A percentile compares a stretch with the other conserved stretches of the same genome.
Conservation (phyloP, 2,888 invertebrate species). For the Lepidocyrtinus sp. region DNA sequence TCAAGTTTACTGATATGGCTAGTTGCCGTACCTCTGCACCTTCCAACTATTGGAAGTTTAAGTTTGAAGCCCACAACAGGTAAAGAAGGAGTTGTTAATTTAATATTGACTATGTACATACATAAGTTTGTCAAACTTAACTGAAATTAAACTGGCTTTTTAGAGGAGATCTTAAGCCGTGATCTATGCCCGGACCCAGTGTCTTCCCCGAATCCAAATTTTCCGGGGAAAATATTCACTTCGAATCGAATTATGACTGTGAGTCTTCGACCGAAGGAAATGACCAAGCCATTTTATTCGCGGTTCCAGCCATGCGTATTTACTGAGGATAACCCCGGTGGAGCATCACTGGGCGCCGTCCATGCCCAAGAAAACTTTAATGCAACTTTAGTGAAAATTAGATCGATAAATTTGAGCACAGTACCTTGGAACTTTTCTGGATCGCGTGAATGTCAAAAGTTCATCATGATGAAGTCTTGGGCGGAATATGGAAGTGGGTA, state of each 20-base stretch:
- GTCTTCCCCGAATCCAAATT: neutral
- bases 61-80: conserved; percentile 49
- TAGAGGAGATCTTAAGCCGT: conserved; percentile 60
- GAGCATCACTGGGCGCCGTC: neutral
- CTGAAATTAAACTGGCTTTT: no score
- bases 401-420: conserved; percentile 57
- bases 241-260: conserved; percentile 26
- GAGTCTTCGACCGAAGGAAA: conserved; percentile 20
- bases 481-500: conserved; percentile 48
- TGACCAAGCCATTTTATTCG: conserved; percentile 18
- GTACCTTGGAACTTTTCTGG: conserved; percentile 60
- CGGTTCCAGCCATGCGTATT: conserved; percentile 27
- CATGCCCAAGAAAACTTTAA: neutral
- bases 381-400: conserved; percentile 41
- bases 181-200: conserved; percentile 61
- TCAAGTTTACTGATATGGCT: neutral
- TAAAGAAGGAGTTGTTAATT: no score
- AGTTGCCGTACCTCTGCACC: neutral
- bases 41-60: conserved; percentile 38
- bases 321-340: conserved; percentile 6
- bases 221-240: neutral
- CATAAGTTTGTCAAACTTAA: no score
- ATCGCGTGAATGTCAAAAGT: conserved; percentile 47
- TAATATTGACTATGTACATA: no score
- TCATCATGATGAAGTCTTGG: conserved; percentile 59